Base-by-base conservation (phyloP, 2,888 invertebrate genomes). In the Oscheius onirici region DNA sequence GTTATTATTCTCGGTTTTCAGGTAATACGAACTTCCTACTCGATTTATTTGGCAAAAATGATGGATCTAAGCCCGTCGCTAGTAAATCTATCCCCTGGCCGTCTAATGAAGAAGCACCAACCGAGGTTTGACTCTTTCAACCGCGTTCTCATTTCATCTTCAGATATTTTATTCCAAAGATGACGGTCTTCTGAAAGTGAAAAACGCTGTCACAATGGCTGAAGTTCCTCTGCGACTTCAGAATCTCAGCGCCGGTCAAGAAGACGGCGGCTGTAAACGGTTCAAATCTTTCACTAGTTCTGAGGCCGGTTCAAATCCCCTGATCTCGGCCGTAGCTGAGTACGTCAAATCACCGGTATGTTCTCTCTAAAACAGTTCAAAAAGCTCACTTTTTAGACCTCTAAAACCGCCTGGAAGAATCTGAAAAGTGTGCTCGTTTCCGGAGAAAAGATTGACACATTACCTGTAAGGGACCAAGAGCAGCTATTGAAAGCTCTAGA, bases 41-140 rank as follows among this genome's bases (percentile, higher is more conserved):
- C 24, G 49, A 63, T 49, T 20, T 63, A 15, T 46, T n/a, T 24
- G 46, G 46, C 3, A 51, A 66, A 20, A 24, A 28, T 20, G 49
- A 24, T 22, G 28, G 40, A 17, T 11, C 6, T 6, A 66, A 66
- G 43, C 54, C 66, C 8, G 22, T 66, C 17, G 66, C 52, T 10
- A 66, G 34, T 11, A 66, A 66, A 20, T 10, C 24, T 41, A 44
- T 66, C 17, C 54, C 66, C 22, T 66, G 66, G 66, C 66, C 66
- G 20, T 52, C 66, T 15, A 66, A 66, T 66, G 55, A 54, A 10
- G 66, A 54, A 22, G 20, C 54, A 3, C 66, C 66, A 6, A 43
- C 52, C 6, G 41, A 66, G 55, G 66, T 66, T 20, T 17, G 24
- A 17, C 8, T 61, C 22, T 46, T 17, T 24, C 43, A 22, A 46